Conservation (phyloP, 2,888 invertebrate genomes). For the Neoascia interrupta region DNA sequence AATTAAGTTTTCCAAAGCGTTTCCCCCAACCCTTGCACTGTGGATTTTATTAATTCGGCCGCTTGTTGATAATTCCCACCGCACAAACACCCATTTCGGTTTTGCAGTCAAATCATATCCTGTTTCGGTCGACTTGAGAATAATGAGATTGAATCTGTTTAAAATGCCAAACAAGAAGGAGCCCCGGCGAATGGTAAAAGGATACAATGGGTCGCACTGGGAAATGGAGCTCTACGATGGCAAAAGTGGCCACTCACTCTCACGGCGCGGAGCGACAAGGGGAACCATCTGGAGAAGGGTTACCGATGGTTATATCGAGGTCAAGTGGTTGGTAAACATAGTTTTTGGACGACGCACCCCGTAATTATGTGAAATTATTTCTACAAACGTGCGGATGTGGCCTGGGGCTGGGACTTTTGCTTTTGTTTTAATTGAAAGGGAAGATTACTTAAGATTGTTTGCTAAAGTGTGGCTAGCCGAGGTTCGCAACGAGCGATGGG, state of each 20-base stretch:
- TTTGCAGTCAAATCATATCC: neutral
- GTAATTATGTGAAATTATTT: constrained; percentile 48
- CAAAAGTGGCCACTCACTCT: too few relatives aligned
- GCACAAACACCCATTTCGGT: neutral
- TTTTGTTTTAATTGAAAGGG: constrained; percentile 21
- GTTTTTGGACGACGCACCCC: constrained; percentile 32
- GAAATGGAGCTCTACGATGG: neutral
- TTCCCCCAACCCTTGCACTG: constrained; percentile 3
- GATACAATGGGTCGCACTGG: constrained; percentile 19
- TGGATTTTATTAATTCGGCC: constrained; percentile 20
- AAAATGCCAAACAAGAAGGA: neutral
- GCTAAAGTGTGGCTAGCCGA: constrained; percentile 3
- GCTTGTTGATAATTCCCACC: neutral
- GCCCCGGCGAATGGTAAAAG: neutral
- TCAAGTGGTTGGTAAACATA: constrained; percentile 46
- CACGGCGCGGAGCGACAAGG: neutral
- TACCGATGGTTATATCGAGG: constrained; percentile 26
- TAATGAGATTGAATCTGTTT: neutral
- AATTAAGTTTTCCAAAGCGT: constrained; percentile 7
- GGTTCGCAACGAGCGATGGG: neutral
- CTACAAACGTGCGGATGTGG: neutral
- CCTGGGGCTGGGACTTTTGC: constrained; percentile 12
- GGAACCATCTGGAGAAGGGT: neutral
- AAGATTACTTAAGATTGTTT: neutral
- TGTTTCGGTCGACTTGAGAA: neutral